Percentiles rank a stretch among this genome's conserved stretches.
Conservation (phyloP, 2,888 invertebrate genomes). For the Trypoxylon attenuatum region DNA sequence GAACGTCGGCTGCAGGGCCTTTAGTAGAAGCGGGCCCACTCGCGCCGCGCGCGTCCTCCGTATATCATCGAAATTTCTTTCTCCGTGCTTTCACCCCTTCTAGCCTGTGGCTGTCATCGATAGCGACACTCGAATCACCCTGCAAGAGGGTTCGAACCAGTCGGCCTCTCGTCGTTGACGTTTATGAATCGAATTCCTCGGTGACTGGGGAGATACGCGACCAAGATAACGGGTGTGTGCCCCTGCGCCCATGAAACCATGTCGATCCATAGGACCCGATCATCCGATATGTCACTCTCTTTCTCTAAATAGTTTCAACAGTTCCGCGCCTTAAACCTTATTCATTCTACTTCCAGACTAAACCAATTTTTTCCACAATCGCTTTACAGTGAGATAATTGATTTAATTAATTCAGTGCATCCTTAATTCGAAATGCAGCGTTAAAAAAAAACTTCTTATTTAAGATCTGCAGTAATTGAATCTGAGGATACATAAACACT, state of each 20-base stretch:
- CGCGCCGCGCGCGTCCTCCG: not conserved
- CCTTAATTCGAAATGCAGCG: too few relatives aligned
- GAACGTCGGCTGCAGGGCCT: conserved; percentile 30
- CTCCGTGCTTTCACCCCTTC: too few relatives aligned
- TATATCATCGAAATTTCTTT: not conserved
- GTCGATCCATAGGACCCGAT: conserved; percentile 1
- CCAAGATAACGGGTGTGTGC: conserved; percentile 30
- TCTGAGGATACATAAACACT: too few relatives aligned
- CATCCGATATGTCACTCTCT: conserved; percentile 26
- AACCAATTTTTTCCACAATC: too few relatives aligned
- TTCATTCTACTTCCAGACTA: too few relatives aligned
- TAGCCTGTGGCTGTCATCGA: conserved; percentile 34
- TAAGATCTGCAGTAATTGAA: too few relatives aligned
- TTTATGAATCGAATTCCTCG: conserved; percentile 66
- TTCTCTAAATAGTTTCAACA: conserved; percentile 24
- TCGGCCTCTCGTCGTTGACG: conserved; percentile 48
- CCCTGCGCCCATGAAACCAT: not conserved
- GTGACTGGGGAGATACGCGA: conserved; percentile 25
- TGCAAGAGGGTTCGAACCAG: conserved; percentile 38
- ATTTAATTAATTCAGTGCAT: too few relatives aligned
- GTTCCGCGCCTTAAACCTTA: too few relatives aligned
- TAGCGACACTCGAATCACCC: conserved; percentile 31
- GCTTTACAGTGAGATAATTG: too few relatives aligned
- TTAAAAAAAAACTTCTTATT: too few relatives aligned
- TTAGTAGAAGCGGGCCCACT: not conserved